Evolutionary conservation across 1,140 invertebrate genomes (phyloP).

Genomic region (Samia ricini): DNA sequence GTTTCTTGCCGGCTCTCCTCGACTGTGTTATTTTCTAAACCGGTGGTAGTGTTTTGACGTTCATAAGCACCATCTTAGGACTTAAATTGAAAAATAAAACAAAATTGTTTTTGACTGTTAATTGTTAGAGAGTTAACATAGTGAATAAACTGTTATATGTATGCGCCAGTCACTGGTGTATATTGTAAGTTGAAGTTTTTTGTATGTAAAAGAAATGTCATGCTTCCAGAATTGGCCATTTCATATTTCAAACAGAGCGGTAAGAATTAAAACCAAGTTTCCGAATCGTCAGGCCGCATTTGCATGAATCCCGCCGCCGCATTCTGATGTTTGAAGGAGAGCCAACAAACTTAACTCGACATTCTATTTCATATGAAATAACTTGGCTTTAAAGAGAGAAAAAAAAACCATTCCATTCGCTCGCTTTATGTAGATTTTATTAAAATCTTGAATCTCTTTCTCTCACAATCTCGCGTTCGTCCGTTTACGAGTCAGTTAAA

Average conservation of each 20-base stretch:
- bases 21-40: too few relatives aligned
- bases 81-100: too few relatives aligned
- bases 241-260: conserved; percentile 11
- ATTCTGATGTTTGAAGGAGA: conserved; percentile 15
- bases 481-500: not conserved
- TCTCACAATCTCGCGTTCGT: not conserved
- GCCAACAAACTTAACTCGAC: conserved; percentile 19
- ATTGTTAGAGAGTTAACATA: too few relatives aligned
- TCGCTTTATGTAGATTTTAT: not conserved
- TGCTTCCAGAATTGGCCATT: not conserved
- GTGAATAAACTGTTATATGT: too few relatives aligned
- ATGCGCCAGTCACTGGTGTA: too few relatives aligned
- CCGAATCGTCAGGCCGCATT: conserved; percentile 10
- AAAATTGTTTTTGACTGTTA: too few relatives aligned
- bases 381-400: conserved; percentile 5
- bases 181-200: too few relatives aligned
- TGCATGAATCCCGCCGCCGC: conserved; percentile 8
- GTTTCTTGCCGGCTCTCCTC: too few relatives aligned
- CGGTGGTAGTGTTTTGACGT: too few relatives aligned
- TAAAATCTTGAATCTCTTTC: not conserved
- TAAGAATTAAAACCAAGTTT: conserved; percentile 19
- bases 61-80: too few relatives aligned
- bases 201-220: not conserved
- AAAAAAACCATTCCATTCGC: conserved; percentile 2
- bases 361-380: conserved; percentile 2